Evolutionary conservation across 2,113 vertebrate genomes (phyloP), one percentile per base, ranked within the genome.

Genomic region (Apteryx owenii): DNA sequence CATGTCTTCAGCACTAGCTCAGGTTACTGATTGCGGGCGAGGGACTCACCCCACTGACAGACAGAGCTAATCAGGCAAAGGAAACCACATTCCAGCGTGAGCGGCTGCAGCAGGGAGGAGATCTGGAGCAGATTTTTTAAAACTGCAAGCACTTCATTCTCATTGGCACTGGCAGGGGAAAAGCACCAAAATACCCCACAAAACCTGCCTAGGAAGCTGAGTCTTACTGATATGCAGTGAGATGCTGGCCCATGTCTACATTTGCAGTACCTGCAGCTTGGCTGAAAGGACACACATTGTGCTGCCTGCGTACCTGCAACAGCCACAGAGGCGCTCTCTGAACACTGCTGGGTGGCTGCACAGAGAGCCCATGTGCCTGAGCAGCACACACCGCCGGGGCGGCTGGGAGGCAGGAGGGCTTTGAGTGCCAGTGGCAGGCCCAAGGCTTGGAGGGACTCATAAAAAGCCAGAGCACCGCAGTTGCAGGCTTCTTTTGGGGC

Each of bases 1-100:
- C 73, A 85, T 81, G 86, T 96, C 96, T 93, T 18, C 93, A 81
- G 85, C 94, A 96, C 87, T 62, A 96, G 95, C 92, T 97, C 92
- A 0, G 1, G 87, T 97, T 97, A 91, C 97, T 88, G 92, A 96
- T 95, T 96, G 71, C 77, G 76, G 69, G 72, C 94, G 92, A 91
- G 81, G 66, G 84, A 82, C 83, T 96, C 66, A 79, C 78, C 61
- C 44, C 81, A 93, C 88, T 81, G 93, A 96, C 83, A 90, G 89
- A 88, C 69, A 60, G 40, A 78, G 89, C 82, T 95, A 81, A 96
- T 87, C 82, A 76, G 77, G 81, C 0, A 0, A 61, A 90, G 58
- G 75, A 78, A 70, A 56, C 51, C 80, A 54, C 82, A 86, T 95
- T 97, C 92, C 91, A 82, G 90, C 42, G 69, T 17, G 7, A 62